These are phyloP conservation scores for Scartelaos histophorus DNA, from an alignment of 2,113 vertebrate genomes.

Conservation along the genomic window DNA sequence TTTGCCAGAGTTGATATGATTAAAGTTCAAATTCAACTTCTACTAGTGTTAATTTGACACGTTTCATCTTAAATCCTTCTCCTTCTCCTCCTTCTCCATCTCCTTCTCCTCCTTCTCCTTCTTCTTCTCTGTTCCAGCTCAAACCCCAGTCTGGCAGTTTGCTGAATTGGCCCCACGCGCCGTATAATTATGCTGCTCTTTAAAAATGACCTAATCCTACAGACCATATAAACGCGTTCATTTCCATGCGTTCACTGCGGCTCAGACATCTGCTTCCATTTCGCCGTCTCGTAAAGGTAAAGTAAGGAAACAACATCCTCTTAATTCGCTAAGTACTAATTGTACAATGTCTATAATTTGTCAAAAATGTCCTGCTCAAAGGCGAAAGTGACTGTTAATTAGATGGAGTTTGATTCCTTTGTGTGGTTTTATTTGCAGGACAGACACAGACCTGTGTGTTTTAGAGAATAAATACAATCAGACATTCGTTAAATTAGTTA, in stretches of 20 bases:
- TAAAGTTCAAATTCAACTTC: no score
- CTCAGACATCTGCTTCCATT: neutral
- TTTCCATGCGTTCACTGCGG: neutral
- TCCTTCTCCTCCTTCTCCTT: no score
- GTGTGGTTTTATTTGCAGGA: neutral
- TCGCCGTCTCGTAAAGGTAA: neutral
- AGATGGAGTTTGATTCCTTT: neutral
- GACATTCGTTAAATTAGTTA: no score
- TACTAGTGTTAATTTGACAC: no score
- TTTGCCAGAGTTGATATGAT: no score
- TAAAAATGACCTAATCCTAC: neutral
- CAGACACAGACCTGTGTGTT: neutral
- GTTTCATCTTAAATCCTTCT: no score
- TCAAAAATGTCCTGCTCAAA: neutral
- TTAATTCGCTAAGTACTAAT: neutral
- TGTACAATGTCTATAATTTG: neutral
- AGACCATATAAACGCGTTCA: neutral
- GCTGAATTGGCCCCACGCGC: neutral
- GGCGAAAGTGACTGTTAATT: neutral
- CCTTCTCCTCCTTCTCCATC: no score
- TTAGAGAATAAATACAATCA: no score
- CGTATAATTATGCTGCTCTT: neutral
- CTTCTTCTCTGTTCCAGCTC: neutral
- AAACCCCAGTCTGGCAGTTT: neutral
- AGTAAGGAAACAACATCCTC: neutral